Evolutionary conservation across 1,140 invertebrate species (phyloP).

Genomic region (Drosophila kohkoa): DNA sequence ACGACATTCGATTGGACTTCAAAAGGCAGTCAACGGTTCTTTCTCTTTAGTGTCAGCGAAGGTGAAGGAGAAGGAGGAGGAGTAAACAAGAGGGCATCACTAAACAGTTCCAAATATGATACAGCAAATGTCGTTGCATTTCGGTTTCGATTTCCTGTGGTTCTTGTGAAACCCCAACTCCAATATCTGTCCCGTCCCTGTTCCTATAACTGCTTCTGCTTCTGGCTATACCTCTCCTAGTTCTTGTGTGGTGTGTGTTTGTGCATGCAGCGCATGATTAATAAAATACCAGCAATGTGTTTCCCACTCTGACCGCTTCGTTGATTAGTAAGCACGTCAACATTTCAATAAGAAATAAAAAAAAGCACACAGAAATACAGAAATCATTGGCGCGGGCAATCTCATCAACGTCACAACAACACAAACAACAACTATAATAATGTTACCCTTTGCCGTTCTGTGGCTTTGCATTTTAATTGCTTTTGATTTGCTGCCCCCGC

Average conservation of each 20-base stretch:
- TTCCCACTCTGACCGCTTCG: constrained; percentile 50
- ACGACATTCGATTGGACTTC: constrained; percentile 35
- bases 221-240: background rate
- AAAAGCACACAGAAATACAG: constrained; percentile 4
- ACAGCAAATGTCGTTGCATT: constrained; percentile 55
- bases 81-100: constrained; percentile 13
- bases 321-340: constrained; percentile 82
- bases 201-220: background rate
- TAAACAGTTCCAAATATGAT: constrained; percentile 50
- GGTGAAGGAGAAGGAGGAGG: background rate
- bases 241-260: constrained; percentile 26
- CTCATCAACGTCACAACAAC: constrained; percentile 63
- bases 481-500: constrained; percentile 77
- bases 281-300: constrained; percentile 65
- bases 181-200: background rate
- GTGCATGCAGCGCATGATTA: constrained; percentile 72
- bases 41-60: constrained; percentile 10
- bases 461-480: constrained; percentile 82
- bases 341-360: constrained; percentile 68
- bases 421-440: constrained; percentile 31
- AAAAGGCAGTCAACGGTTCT: constrained; percentile 67
- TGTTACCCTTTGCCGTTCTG: constrained; percentile 46
- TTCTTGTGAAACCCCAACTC: constrained; percentile 9
- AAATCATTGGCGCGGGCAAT: constrained; percentile 55
- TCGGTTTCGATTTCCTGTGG: constrained; percentile 77